phyloP scores from a whole-genome alignment of 1,140 invertebrate genomes.

The Galleria mellonella region DNA sequence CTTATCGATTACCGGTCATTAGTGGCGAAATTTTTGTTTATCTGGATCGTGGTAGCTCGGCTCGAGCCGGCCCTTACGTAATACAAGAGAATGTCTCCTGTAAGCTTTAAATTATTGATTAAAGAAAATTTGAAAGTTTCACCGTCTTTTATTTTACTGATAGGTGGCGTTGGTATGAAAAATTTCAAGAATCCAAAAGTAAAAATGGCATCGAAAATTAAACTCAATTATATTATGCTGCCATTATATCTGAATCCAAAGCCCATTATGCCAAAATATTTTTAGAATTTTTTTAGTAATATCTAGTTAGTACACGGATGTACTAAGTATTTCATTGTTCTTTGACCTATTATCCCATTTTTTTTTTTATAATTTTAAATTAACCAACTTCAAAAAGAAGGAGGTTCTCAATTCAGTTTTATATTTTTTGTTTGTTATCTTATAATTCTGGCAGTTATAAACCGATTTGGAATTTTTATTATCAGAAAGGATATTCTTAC shows the following conservation, averaged over 20 bases:
- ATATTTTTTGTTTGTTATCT: too few relatives aligned
- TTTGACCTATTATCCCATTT: too few relatives aligned
- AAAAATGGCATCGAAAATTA: neutral
- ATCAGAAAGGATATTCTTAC: too few relatives aligned
- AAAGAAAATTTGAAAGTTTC: conserved; percentile 67
- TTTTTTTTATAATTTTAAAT: too few relatives aligned
- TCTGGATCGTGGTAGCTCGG: conserved; percentile 8
- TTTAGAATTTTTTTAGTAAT: too few relatives aligned
- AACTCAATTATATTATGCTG: neutral
- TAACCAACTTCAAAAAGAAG: too few relatives aligned
- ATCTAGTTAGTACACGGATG: too few relatives aligned
- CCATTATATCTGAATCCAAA: neutral
- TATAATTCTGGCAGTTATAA: too few relatives aligned
- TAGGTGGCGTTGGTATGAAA: neutral
- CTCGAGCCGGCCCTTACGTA: conserved; percentile 26
- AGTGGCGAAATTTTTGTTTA: conserved; percentile 50
- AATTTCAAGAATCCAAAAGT: neutral
- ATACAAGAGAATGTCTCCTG: conserved; percentile 54
- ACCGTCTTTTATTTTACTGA: conserved; percentile 31
- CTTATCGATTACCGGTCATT: conserved; percentile 3
- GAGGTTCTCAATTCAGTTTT: too few relatives aligned
- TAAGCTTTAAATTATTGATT: conserved; percentile 73
- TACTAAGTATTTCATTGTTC: too few relatives aligned
- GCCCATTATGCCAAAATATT: too few relatives aligned
- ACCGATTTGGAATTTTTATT: too few relatives aligned